These are phyloP conservation scores for Cephus runcator DNA, from an alignment of 2,888 invertebrate species.

Conservation along the genomic window DNA sequence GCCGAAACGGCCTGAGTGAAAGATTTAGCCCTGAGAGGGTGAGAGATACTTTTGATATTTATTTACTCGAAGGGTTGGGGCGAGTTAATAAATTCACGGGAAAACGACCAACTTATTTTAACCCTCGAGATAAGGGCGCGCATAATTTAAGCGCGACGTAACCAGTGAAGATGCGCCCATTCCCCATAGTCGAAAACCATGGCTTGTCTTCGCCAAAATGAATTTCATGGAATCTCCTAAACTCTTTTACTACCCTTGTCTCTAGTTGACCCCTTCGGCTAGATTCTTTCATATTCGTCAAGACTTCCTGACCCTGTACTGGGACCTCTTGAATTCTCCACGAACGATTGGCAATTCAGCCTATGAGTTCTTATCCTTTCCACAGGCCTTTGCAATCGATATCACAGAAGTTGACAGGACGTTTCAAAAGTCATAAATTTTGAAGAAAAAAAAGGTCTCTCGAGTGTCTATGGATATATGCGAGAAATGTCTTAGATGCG, in stretches of 20 bases:
- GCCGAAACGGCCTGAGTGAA: constrained; percentile 17
- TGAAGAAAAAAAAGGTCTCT: background rate
- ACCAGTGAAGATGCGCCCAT: background rate
- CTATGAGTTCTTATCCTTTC: background rate
- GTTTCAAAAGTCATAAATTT: background rate
- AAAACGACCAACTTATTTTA: constrained; percentile 37
- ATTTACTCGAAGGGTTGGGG: constrained; percentile 32
- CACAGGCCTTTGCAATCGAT: background rate
- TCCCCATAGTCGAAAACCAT: background rate
- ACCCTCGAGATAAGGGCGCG: constrained; percentile 41
- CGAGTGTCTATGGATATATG: background rate
- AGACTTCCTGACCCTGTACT: background rate
- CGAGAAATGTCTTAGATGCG: background rate
- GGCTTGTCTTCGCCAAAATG: background rate
- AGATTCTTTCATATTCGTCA: background rate
- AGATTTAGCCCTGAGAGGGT: constrained; percentile 35
- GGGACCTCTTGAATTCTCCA: background rate
- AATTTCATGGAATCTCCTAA: background rate
- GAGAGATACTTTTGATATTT: constrained; percentile 43
- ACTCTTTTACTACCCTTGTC: background rate
- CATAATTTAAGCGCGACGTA: constrained; percentile 32
- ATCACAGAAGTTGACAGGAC: background rate
- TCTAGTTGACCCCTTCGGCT: background rate
- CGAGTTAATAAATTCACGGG: constrained; percentile 38
- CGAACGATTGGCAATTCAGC: background rate